These are phyloP conservation scores for Melieria picta DNA, from an alignment of 2,888 invertebrate species.

Conservation along the genomic window DNA sequence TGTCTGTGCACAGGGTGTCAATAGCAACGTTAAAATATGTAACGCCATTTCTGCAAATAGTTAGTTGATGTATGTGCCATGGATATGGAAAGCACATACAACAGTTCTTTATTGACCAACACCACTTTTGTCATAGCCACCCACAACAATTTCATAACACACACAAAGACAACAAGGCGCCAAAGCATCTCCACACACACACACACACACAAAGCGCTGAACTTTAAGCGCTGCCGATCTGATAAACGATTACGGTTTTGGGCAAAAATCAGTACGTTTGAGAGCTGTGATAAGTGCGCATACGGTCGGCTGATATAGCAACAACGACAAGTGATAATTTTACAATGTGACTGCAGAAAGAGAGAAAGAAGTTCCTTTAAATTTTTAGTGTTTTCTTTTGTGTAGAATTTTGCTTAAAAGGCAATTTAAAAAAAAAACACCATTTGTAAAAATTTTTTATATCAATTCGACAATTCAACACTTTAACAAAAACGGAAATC, in stretches of 20 bases:
- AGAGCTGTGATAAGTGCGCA: constrained; percentile 37
- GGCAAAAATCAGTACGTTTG: constrained; percentile 33
- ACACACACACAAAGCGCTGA: neutral
- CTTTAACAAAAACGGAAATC: too few relatives aligned
- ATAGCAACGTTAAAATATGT: too few relatives aligned
- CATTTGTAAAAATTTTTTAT: neutral
- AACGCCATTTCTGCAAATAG: too few relatives aligned
- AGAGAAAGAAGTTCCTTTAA: neutral
- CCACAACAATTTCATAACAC: too few relatives aligned
- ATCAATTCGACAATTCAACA: neutral
- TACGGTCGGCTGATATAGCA: neutral
- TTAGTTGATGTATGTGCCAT: too few relatives aligned
- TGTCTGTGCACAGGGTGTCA: too few relatives aligned
- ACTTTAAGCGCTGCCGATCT: constrained; percentile 2
- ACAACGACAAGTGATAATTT: constrained; percentile 5
- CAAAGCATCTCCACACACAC: neutral
- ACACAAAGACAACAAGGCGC: too few relatives aligned
- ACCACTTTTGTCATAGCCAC: too few relatives aligned
- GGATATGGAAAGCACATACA: too few relatives aligned
- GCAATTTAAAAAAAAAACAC: neutral
- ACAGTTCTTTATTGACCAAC: too few relatives aligned
- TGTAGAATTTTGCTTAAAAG: neutral
- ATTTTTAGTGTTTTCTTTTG: neutral
- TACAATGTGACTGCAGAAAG: neutral
- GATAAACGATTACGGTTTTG: neutral